phyloP scores from a whole-genome alignment of 1,140 invertebrate genomes.

The Plutomurus gul region DNA sequence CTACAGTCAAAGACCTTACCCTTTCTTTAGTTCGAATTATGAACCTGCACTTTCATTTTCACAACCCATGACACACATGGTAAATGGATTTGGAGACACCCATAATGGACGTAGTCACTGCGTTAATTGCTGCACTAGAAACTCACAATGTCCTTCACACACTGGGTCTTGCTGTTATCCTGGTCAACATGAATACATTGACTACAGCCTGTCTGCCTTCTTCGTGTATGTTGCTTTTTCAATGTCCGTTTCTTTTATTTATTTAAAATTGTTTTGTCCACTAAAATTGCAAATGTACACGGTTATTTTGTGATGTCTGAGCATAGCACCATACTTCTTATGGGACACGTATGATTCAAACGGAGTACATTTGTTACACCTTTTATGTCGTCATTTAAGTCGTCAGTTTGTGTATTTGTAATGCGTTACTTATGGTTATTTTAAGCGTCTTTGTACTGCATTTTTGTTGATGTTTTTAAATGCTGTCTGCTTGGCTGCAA shows the following conservation, averaged over 20 bases:
- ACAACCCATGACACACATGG: neutral
- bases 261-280: too few relatives aligned
- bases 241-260: neutral
- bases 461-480: too few relatives aligned
- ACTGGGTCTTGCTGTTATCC: neutral
- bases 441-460: too few relatives aligned
- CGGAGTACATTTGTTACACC: too few relatives aligned
- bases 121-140: conserved; percentile 5
- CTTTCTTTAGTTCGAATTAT: neutral
- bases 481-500: too few relatives aligned
- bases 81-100: neutral
- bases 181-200: conserved; percentile 1
- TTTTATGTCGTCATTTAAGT: too few relatives aligned
- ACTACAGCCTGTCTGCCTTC: neutral
- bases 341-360: too few relatives aligned
- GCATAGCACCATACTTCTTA: too few relatives aligned
- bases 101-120: conserved; percentile 12
- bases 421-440: too few relatives aligned
- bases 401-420: too few relatives aligned
- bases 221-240: conserved; percentile 32
- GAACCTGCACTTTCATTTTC: neutral
- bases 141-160: neutral
- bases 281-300: too few relatives aligned
- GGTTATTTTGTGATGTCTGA: too few relatives aligned
- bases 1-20: conserved; percentile 11